Percentiles rank a stretch among this genome's conserved stretches.
These are phyloP conservation scores for Zosterops pallidus DNA, from an alignment of 2,113 vertebrate species.

Conservation along the genomic window DNA sequence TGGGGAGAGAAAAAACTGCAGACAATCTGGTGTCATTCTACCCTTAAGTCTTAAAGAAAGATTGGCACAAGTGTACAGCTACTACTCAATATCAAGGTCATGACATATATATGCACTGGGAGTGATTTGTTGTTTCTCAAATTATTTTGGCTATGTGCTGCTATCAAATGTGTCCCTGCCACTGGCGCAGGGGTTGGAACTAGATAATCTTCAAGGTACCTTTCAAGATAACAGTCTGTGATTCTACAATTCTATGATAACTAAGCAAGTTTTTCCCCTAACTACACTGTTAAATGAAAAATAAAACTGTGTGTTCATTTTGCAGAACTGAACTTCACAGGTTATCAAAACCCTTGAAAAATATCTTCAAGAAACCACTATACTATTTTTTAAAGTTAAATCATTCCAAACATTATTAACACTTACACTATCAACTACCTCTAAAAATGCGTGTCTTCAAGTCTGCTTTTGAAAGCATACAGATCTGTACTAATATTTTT, in stretches of 20 bases:
- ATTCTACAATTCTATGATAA: not conserved
- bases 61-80: not conserved
- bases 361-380: accelerated
- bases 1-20: not conserved
- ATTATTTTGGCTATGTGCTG: not conserved
- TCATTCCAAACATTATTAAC: not conserved
- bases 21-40: not conserved
- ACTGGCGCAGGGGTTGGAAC: accelerated
- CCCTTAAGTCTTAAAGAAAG: not conserved
- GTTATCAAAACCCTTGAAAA: not conserved
- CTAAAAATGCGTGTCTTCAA: not conserved
- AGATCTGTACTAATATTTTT: not conserved
- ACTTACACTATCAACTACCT: not conserved
- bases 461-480: not conserved
- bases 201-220: not conserved
- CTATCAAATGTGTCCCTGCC: too few species aligned
- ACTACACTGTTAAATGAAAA: not conserved
- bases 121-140: not conserved
- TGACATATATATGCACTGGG: accelerated
- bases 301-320: not conserved
- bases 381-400: not conserved
- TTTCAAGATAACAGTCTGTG: not conserved
- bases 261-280: not conserved
- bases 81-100: accelerated
- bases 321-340: not conserved